These are phyloP conservation scores for Phrynocephalus guinanensis DNA, from an alignment of 2,797 vertebrate species.

Conservation along the genomic window DNA sequence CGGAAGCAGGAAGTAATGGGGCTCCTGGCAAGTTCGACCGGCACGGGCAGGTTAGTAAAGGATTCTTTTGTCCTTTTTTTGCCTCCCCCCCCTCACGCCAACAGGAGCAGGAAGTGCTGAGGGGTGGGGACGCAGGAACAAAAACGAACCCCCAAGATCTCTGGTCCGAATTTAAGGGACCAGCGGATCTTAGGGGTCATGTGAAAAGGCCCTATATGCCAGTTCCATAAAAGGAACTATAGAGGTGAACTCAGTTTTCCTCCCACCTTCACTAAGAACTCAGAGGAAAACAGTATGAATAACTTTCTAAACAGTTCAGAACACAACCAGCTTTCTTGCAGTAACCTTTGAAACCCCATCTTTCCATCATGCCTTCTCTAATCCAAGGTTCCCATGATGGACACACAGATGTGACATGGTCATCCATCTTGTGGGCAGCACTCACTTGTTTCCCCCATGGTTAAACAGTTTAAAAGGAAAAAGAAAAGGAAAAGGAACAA, in stretches of 20 bases:
- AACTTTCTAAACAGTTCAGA: not conserved
- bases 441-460: not conserved
- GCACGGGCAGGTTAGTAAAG: too few relatives aligned
- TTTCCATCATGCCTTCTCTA: not conserved
- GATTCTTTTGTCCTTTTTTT: too few relatives aligned
- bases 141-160: too few relatives aligned
- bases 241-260: not conserved
- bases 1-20: too few relatives aligned
- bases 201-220: too few relatives aligned
- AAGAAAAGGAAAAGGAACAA: not conserved
- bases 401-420: not conserved
- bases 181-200: too few relatives aligned
- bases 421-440: not conserved
- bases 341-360: not conserved
- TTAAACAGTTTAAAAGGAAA: not conserved
- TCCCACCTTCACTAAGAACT: too few relatives aligned
- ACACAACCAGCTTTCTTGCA: not conserved
- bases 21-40: too few relatives aligned
- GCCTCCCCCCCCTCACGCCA: too few relatives aligned
- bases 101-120: too few relatives aligned
- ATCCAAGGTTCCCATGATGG: not conserved
- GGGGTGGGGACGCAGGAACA: too few relatives aligned
- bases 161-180: too few relatives aligned
- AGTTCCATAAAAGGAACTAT: not conserved
- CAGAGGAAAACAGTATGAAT: slow-evolving; percentile 10